Evolutionary conservation across 1,140 invertebrate species (phyloP), one percentile per base, ranked within the genome.

Genomic region (Papilio dardanus): DNA sequence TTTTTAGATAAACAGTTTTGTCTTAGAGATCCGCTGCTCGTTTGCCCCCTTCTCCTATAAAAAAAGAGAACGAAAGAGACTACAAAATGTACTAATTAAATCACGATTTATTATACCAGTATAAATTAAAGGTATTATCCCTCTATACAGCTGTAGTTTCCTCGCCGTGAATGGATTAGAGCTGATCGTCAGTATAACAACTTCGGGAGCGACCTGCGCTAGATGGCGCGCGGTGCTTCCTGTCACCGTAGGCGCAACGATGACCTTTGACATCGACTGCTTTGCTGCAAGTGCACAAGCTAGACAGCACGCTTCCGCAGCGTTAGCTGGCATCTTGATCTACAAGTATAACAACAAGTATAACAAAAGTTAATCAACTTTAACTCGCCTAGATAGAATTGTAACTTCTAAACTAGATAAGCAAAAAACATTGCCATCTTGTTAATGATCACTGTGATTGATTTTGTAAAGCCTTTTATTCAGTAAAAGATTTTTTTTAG

Each of bases 91-190:
- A n/a, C n/a, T 50, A 12, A 50, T 50, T 4, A 50, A 1, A 50
- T 19, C 7, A 12, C 24, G 10, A 21, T 16, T 24, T 21, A 24
- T 58, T 3, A 7, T 75, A 85, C 83, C 67, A 54, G 77, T 76
- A 73, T 83, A 85, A 28, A 79, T 69, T n/a, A 85, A 67, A 30
- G 83, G 74, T 40, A 83, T 74, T 19, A 85, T 67, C 3, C 83
- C 81, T 54, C 75, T 76, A 50, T 71, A 79, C 0, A 85, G 16
- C 33, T 76, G 76, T 10, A 85, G 19, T 68, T 78, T 77, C 74
- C 76, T 78, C 0, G 81, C 80, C 5, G 78, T 71, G 5, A 21
- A 46, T 21, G 68, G 58, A 33, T 76, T 76, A 10, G 69, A 67
- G 14, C 76, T 81, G 31, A 85, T 71, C 0, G 77, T 74, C 6